phyloP scores from a whole-genome alignment of 2,113 vertebrate species.

The Cavia aperea region DNA sequence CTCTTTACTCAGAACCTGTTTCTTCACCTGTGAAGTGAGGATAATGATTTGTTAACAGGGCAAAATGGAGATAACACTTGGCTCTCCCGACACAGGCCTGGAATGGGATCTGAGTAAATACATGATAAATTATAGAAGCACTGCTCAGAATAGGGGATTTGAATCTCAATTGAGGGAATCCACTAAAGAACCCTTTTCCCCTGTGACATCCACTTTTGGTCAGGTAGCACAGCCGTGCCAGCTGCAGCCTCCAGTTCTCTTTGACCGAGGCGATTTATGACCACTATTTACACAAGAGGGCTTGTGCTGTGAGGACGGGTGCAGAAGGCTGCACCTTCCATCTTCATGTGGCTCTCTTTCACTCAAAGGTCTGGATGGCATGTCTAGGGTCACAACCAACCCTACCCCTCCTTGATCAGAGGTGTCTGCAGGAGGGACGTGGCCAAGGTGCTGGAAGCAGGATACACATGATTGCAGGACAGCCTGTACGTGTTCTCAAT shows the following conservation, averaged over 20 bases:
- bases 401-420: not conserved
- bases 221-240: not conserved
- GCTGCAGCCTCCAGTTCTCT: not conserved
- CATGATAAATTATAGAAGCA: not conserved
- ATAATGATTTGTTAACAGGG: not conserved
- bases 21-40: not conserved
- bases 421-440: not conserved
- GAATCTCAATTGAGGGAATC: not conserved
- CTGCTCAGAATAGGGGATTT: not conserved
- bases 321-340: not conserved
- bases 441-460: slow-evolving; percentile 64
- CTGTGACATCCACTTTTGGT: not conserved
- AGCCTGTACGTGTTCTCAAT: slow-evolving; percentile 98
- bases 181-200: not conserved
- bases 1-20: not conserved
- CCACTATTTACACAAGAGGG: not conserved
- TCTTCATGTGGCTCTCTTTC: not conserved
- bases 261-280: not conserved
- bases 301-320: not conserved
- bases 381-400: rapidly evolving
- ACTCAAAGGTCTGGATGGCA: not conserved
- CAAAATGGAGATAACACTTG: not conserved
- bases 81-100: not conserved
- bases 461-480: slow-evolving; percentile 99
- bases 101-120: not conserved